These are phyloP conservation scores for Chloroceryle inda DNA, from an alignment of 2,797 vertebrate genomes.

Conservation along the genomic window DNA sequence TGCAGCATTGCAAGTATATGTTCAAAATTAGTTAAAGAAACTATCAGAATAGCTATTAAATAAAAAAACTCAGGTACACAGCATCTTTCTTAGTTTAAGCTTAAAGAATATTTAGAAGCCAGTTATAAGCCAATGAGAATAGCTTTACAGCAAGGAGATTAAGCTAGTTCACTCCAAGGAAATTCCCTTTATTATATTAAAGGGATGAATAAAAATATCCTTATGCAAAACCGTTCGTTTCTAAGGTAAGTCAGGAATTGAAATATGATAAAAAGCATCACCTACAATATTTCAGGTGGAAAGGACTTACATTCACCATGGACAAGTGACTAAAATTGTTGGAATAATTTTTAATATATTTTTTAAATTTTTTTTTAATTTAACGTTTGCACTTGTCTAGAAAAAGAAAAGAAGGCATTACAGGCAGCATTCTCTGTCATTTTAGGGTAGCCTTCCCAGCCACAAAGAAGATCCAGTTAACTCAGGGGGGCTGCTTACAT, in stretches of 20 bases:
- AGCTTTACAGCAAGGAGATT: not conserved
- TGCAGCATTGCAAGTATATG: not conserved
- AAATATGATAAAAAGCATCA: not conserved
- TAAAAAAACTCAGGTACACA: not conserved
- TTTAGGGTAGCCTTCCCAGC: not conserved
- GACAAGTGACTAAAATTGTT: not conserved
- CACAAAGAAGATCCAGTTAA: not conserved
- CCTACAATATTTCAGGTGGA: not conserved
- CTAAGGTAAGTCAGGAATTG: not conserved
- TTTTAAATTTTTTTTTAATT: not conserved
- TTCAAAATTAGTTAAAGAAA: not conserved
- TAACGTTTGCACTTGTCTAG: not conserved
- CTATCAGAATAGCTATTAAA: not conserved
- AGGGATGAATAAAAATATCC: not conserved
- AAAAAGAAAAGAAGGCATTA: not conserved
- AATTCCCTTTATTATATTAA: not conserved
- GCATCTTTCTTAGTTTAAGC: not conserved
- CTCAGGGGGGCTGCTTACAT: not conserved
- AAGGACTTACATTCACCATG: not conserved
- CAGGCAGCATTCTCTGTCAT: not conserved
- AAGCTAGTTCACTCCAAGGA: not conserved
- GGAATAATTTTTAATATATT: not conserved
- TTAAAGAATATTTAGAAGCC: not conserved
- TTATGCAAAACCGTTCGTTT: not conserved
- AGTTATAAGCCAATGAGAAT: not conserved